Evolutionary conservation across 2,888 invertebrate species (phyloP).

Genomic region (Euphydryas editha): DNA sequence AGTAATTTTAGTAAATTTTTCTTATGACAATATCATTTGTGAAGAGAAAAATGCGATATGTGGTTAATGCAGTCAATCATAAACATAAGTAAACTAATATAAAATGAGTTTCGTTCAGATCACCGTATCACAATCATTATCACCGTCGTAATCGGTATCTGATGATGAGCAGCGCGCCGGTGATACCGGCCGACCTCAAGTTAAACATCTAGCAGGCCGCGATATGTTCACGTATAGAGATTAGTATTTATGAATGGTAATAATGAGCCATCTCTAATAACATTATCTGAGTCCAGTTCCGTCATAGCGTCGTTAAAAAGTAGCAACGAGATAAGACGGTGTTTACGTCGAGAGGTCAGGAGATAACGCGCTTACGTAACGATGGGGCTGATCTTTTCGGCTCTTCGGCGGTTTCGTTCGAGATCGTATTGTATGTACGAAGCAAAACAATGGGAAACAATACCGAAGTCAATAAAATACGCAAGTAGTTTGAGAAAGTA

Average conservation of each 20-base stretch:
- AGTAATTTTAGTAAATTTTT: no score
- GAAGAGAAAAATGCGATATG: no score
- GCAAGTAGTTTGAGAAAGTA: neutral
- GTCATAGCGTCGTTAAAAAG: constrained; percentile 31
- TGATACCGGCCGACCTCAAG: neutral
- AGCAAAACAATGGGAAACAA: neutral
- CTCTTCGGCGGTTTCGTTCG: neutral
- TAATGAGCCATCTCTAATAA: constrained; percentile 24
- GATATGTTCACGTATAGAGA: constrained; percentile 17
- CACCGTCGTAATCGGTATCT: neutral
- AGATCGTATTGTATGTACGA: neutral
- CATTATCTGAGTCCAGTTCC: constrained; percentile 29
- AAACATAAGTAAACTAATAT: no score
- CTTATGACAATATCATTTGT: no score
- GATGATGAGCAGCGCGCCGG: neutral
- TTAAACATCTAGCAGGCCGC: neutral
- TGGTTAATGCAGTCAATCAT: no score
- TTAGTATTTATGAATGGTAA: constrained; percentile 33
- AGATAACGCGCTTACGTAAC: constrained; percentile 35
- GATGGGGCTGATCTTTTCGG: constrained; percentile 7
- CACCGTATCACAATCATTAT: neutral
- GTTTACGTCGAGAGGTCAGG: constrained; percentile 28
- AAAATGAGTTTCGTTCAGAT: neutral
- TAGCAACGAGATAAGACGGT: constrained; percentile 29
- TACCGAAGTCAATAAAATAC: neutral